phyloP scores from a whole-genome alignment of 2,113 vertebrate genomes.

The Orycteropus afer region DNA sequence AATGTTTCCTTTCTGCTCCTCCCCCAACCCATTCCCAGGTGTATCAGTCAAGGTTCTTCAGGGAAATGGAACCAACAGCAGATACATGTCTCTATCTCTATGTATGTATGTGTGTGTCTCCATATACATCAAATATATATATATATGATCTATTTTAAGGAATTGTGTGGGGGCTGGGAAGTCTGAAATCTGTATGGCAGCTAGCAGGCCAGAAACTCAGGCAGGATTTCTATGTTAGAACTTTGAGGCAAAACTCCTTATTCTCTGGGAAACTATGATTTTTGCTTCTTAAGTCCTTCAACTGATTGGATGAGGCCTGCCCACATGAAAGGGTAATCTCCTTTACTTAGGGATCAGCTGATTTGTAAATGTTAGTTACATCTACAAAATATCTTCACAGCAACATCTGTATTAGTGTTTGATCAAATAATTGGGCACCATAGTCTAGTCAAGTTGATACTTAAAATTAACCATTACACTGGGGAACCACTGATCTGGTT shows the following conservation, averaged over 20 bases:
- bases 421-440: background rate
- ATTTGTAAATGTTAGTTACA: background rate
- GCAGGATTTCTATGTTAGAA: background rate
- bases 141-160: background rate
- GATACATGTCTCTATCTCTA: background rate
- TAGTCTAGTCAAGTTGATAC: background rate
- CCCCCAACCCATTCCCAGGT: accelerated
- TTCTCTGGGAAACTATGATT: background rate
- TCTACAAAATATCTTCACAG: background rate
- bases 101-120: too few relatives aligned
- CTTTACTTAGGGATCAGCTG: background rate
- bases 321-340: background rate
- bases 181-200: background rate
- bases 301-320: background rate
- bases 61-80: too few relatives aligned
- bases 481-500: background rate
- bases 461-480: background rate
- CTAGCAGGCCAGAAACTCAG: too few relatives aligned
- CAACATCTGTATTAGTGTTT: background rate
- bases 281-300: background rate
- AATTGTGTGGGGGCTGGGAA: background rate
- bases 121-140: background rate
- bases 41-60: too few relatives aligned
- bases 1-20: background rate
- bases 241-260: background rate